These are phyloP conservation scores for Stichopus chloronotus DNA, from an alignment of 35 echinoderm and acorn worm species.

Conservation along the genomic window DNA sequence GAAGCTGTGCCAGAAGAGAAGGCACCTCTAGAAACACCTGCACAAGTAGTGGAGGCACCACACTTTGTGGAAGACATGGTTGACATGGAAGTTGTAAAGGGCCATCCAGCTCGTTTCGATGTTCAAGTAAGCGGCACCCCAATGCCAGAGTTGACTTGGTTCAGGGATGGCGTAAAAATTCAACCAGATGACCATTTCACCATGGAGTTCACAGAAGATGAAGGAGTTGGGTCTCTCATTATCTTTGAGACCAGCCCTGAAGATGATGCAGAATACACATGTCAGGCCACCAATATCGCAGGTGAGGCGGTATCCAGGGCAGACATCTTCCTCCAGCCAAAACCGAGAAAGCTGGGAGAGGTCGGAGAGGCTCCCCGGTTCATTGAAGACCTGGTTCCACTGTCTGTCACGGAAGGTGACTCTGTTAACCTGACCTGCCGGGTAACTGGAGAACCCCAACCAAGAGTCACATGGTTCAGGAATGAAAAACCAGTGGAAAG, in stretches of 20 bases:
- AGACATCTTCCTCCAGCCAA: constrained; percentile 85
- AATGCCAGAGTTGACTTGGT: constrained; percentile 85
- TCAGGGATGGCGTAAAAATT: constrained; percentile 76
- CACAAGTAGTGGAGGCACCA: constrained; percentile 71
- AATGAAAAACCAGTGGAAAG: constrained; percentile 76
- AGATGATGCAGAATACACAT: constrained; percentile 98
- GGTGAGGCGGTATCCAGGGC: constrained; percentile 90
- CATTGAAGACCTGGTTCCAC: constrained; percentile 66
- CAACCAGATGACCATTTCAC: constrained; percentile 79
- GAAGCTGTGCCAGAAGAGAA: constrained; percentile 58
- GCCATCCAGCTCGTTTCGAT: constrained; percentile 91
- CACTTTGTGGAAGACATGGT: constrained; percentile 97
- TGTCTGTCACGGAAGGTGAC: constrained; percentile 74
- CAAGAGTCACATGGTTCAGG: constrained; percentile 92
- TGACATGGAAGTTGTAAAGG: constrained; percentile 91
- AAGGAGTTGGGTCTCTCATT: constrained; percentile 79
- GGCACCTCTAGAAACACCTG: constrained; percentile 35
- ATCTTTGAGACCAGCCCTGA: constrained; percentile 78
- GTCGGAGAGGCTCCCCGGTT: constrained; percentile 73
- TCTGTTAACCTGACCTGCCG: constrained; percentile 82
- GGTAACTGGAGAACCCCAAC: constrained; percentile 76
- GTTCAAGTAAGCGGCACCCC: constrained; percentile 90
- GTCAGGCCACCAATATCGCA: constrained; percentile 87
- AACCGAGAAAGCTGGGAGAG: constrained; percentile 70
- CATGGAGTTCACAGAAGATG: constrained; percentile 88